These are phyloP conservation scores for Dascyllus trimaculatus DNA, from an alignment of 2,113 vertebrate species.

Conservation along the genomic window DNA sequence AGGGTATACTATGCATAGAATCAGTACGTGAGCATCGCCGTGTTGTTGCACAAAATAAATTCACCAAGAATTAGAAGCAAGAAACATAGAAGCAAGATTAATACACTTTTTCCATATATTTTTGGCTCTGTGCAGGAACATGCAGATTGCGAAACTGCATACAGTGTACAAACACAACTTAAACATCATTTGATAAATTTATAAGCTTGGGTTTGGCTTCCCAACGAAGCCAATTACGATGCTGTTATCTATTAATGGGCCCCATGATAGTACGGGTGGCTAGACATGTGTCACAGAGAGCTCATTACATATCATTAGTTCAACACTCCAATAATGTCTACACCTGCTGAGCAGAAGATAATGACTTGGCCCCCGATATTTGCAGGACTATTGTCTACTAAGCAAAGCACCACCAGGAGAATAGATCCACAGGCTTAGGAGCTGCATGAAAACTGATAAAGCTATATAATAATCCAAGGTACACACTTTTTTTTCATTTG, in stretches of 20 bases:
- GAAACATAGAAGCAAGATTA: constrained; percentile 15
- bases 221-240: constrained; percentile 79
- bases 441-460: constrained; percentile 65
- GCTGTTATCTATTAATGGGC: constrained; percentile 79
- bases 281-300: constrained; percentile 84
- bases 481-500: constrained; percentile 21
- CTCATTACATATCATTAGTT: constrained; percentile 87
- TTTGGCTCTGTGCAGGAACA: background rate
- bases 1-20: background rate
- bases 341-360: constrained; percentile 83
- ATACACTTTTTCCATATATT: background rate
- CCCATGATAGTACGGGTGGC: constrained; percentile 79
- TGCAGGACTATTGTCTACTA: constrained; percentile 79
- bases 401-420: constrained; percentile 75
- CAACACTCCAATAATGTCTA: constrained; percentile 85
- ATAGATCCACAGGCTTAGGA: constrained; percentile 61
- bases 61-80: constrained; percentile 11
- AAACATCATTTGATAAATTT: constrained; percentile 73
- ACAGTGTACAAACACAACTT: constrained; percentile 57
- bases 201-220: constrained; percentile 67
- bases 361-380: constrained; percentile 83
- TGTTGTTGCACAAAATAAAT: constrained; percentile 15
- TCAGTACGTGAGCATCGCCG: background rate
- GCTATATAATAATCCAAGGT: constrained; percentile 54
- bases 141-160: constrained; percentile 36